phyloP scores from a whole-genome alignment of 2,888 invertebrate species.

The Seladonia tumulorum region DNA sequence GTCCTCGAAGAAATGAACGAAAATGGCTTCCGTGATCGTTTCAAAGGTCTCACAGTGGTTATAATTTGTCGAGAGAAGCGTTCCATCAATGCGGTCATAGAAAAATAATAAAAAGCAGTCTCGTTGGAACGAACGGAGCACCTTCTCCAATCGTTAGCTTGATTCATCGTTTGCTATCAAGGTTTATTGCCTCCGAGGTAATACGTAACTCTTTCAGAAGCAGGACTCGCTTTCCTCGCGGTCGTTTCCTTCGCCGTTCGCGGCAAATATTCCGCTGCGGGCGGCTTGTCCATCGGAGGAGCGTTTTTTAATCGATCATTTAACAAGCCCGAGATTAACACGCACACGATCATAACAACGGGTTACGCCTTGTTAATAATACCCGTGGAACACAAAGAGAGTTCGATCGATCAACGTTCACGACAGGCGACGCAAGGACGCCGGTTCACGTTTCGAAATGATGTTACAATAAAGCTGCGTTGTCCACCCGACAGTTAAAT shows the following conservation, averaged over 20 bases:
- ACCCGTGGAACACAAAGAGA: neutral
- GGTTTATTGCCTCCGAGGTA: conserved; percentile 14
- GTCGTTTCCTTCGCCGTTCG: conserved; percentile 1
- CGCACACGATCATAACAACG: neutral
- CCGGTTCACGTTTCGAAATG: neutral
- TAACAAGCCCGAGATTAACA: neutral
- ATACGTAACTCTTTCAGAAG: conserved; percentile 1
- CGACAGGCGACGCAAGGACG: neutral
- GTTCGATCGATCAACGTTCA: conserved; percentile 1
- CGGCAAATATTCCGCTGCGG: neutral
- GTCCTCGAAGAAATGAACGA: too few species aligned
- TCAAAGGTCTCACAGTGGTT: neutral
- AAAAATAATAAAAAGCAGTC: neutral
- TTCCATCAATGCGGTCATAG: neutral
- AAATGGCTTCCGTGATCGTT: neutral
- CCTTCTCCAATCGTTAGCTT: neutral
- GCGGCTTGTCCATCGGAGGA: neutral
- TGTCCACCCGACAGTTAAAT: neutral
- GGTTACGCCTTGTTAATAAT: neutral
- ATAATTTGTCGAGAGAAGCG: neutral
- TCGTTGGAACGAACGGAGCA: neutral
- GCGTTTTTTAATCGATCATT: neutral
- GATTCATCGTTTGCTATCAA: conserved; percentile 1
- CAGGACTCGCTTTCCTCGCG: conserved; percentile 2
- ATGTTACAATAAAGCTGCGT: neutral